A percentile compares a stretch with the other conserved stretches of the same genome.
phyloP scores from a whole-genome alignment of 2,888 invertebrate genomes.

The Agonopterix arenella region DNA sequence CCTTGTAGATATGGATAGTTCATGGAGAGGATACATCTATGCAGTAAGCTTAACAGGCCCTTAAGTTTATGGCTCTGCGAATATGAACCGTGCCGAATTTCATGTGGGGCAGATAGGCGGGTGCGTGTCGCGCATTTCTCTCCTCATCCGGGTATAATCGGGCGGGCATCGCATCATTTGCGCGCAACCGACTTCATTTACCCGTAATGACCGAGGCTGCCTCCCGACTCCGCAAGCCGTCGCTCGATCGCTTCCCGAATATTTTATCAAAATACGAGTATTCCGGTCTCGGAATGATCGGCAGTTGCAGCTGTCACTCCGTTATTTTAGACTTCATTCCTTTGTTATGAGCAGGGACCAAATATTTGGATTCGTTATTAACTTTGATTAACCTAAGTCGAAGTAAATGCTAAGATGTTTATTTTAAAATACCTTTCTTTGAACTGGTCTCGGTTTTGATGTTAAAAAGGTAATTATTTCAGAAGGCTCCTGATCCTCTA shows the following conservation, averaged over 20 bases:
- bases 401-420: too few species aligned
- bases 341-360: too few species aligned
- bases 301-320: conserved; percentile 15
- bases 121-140: conserved; percentile 23
- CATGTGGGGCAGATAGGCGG: conserved; percentile 20
- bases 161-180: conserved; percentile 38
- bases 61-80: conserved; percentile 11
- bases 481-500: too few species aligned
- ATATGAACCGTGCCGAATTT: conserved; percentile 25
- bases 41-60: neutral
- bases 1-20: neutral
- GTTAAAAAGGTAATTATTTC: too few species aligned
- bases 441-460: too few species aligned
- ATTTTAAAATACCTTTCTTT: too few species aligned
- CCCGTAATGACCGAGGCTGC: conserved; percentile 34
- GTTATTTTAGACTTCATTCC: neutral
- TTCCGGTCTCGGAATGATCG: conserved; percentile 17
- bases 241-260: conserved; percentile 30
- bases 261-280: conserved; percentile 30
- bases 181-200: conserved; percentile 42
- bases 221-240: conserved; percentile 13
- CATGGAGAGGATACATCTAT: neutral
- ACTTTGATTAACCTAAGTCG: too few species aligned
- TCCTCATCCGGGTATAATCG: conserved; percentile 22
- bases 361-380: too few species aligned